Evolutionary conservation across 2,888 invertebrate genomes (phyloP).

Genomic region (Pilophorus perplexus): DNA sequence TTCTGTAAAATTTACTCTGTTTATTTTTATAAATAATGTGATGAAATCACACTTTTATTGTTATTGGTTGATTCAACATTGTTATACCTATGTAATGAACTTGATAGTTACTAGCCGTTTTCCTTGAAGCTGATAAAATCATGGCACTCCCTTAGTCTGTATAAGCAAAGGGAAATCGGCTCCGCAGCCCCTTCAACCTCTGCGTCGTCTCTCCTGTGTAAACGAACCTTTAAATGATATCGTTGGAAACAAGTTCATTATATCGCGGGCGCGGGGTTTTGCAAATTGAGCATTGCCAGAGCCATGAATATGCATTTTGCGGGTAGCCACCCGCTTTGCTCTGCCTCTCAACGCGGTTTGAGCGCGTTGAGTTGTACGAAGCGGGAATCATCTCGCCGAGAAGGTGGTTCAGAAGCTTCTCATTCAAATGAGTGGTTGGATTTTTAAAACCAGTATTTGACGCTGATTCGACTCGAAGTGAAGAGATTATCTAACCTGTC

Average conservation of each 20-base stretch:
- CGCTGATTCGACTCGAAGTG: neutral
- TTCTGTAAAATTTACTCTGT: no score
- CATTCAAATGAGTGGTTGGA: neutral
- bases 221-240: conserved; percentile 29
- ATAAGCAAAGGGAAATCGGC: no score
- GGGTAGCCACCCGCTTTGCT: conserved; percentile 4
- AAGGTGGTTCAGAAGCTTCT: neutral
- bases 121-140: no score
- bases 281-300: conserved; percentile 14
- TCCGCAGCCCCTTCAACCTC: neutral
- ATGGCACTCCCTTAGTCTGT: no score
- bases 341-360: no score
- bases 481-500: neutral
- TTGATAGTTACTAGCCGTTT: no score
- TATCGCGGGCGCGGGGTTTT: conserved; percentile 21
- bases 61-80: no score
- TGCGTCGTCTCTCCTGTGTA: conserved; percentile 5
- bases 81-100: no score
- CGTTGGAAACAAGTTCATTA: conserved; percentile 26
- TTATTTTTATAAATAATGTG: no score
- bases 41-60: no score
- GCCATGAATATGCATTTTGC: conserved; percentile 25
- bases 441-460: neutral
- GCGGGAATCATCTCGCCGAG: neutral
- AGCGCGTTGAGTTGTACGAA: no score